phyloP scores from a whole-genome alignment of 2,888 invertebrate genomes.

The Heliconius sara region DNA sequence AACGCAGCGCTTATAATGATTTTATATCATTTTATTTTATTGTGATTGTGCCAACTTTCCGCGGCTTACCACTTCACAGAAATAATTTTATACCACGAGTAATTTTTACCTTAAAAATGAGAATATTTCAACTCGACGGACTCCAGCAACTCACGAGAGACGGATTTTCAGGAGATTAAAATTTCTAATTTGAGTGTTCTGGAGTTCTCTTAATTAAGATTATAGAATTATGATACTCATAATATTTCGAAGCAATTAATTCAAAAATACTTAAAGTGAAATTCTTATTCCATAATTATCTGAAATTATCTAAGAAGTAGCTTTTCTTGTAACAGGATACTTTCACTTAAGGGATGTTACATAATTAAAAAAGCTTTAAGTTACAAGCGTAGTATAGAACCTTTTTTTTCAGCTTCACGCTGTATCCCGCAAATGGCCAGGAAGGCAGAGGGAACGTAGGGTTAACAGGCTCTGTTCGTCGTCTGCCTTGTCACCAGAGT shows the following conservation, averaged over 20 bases:
- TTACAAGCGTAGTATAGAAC: constrained; percentile 5
- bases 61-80: constrained; percentile 41
- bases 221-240: constrained; percentile 81
- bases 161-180: constrained; percentile 75
- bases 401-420: too few relatives aligned
- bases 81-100: constrained; percentile 43
- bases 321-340: constrained; percentile 58
- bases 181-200: constrained; percentile 74
- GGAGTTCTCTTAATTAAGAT: constrained; percentile 81
- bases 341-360: constrained; percentile 51
- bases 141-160: constrained; percentile 56
- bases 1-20: constrained; percentile 8
- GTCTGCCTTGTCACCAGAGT: too few relatives aligned
- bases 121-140: constrained; percentile 63
- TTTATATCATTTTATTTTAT: constrained; percentile 27
- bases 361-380: constrained; percentile 50
- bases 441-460: too few relatives aligned
- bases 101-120: constrained; percentile 49
- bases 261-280: constrained; percentile 68
- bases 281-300: constrained; percentile 72
- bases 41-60: constrained; percentile 41
- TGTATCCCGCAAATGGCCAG: too few relatives aligned
- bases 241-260: constrained; percentile 80
- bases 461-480: too few relatives aligned
- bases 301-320: constrained; percentile 67